These are phyloP conservation scores for Brachionus plicatilis DNA, from an alignment of 1,140 invertebrate species.

Conservation along the genomic window DNA sequence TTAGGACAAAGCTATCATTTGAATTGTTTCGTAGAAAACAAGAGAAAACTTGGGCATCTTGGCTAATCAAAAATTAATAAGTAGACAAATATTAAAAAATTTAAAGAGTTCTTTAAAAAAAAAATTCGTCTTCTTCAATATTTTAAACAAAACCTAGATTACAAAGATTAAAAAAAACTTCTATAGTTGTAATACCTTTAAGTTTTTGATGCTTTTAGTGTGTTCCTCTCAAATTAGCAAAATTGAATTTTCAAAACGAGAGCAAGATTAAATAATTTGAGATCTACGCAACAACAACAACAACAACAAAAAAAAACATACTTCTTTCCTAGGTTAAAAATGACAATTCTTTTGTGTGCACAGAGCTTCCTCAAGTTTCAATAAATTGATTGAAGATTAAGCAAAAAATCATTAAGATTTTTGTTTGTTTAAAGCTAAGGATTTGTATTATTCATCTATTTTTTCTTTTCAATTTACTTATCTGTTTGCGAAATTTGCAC, in stretches of 20 bases:
- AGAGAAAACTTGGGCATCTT: background rate
- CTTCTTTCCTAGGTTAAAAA: background rate
- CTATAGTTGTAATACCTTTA: background rate
- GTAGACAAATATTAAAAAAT: constrained; percentile 11
- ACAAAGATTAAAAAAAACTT: constrained; percentile 11
- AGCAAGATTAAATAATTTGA: background rate
- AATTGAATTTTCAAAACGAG: background rate
- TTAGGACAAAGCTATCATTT: constrained; percentile 2
- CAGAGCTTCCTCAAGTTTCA: background rate
- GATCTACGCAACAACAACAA: background rate
- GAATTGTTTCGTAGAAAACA: constrained; percentile 8
- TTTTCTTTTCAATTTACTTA: background rate
- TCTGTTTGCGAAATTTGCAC: constrained; percentile 21
- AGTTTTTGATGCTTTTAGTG: constrained; percentile 1
- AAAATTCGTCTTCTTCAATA: background rate
- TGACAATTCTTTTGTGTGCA: constrained; percentile 3
- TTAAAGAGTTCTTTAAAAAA: constrained; percentile 14
- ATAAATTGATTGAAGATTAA: constrained; percentile 29
- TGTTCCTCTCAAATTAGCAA: background rate
- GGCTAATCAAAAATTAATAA: constrained; percentile 10
- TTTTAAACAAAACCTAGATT: constrained; percentile 22
- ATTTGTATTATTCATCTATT: background rate
- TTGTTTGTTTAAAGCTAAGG: constrained; percentile 18
- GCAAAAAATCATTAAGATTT: constrained; percentile 22
- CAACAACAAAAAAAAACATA: background rate